Percentiles rank a stretch among this genome's conserved stretches.
Conservation (phyloP, 2,113 vertebrate species). For the Dryoscopus gambensis region DNA sequence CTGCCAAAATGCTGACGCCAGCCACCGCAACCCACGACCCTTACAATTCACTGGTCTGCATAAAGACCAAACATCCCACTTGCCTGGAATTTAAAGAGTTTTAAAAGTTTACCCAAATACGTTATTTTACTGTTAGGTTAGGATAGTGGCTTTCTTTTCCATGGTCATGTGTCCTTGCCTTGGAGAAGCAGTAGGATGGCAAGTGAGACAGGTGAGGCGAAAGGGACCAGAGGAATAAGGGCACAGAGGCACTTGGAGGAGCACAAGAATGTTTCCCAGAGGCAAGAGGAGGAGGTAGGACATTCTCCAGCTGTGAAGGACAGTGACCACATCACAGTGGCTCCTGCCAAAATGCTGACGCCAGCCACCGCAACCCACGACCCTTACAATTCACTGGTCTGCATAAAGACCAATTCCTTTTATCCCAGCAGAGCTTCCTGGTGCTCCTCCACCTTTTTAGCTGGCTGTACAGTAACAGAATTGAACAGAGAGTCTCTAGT, state of each 20-base stretch:
- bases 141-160: neutral
- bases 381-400: neutral
- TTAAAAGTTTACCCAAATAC: neutral
- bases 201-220: rapidly evolving
- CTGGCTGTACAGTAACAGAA: neutral
- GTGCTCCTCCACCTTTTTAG: neutral
- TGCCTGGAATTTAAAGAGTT: neutral
- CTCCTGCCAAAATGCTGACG: neutral
- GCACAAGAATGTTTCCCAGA: neutral
- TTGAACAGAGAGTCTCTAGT: neutral
- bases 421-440: neutral
- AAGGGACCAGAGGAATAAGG: neutral
- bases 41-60: neutral
- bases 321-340: rapidly evolving
- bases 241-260: neutral
- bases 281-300: neutral
- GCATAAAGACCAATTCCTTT: neutral
- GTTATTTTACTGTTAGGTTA: neutral
- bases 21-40: rapidly evolving
- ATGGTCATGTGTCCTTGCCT: rapidly evolving
- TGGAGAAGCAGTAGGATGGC: neutral
- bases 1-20: neutral
- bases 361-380: neutral
- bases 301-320: neutral
- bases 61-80: neutral